Evolutionary conservation across 2,797 vertebrate genomes (phyloP).

Genomic region (Pipistrellus kuhlii): DNA sequence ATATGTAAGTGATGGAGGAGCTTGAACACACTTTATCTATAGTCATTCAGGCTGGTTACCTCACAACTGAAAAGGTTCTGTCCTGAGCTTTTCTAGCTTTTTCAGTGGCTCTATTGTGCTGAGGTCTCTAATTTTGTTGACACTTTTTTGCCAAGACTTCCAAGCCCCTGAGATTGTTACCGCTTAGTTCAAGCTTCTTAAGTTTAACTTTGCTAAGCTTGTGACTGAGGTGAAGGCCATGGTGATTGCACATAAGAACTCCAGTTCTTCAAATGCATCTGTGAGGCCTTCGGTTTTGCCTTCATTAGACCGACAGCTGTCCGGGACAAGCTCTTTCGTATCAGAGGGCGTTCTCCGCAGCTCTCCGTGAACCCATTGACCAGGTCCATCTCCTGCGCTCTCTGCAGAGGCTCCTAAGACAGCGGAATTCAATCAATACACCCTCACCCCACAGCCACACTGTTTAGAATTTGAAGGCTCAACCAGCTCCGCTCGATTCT

Average conservation of each 20-base stretch:
- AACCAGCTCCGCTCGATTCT: conserved; percentile 89
- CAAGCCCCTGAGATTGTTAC: conserved; percentile 99
- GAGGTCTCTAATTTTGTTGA: conserved; percentile 99
- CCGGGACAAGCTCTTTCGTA: conserved; percentile 97
- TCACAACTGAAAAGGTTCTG: conserved; percentile 99
- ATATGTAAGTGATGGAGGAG: conserved; percentile 96
- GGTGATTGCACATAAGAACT: conserved; percentile 99
- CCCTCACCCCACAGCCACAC: conserved; percentile 87
- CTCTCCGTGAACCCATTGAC: conserved; percentile 98
- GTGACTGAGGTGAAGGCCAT: conserved; percentile 96
- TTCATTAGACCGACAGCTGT: conserved; percentile 97
- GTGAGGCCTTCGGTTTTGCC: conserved; percentile 98
- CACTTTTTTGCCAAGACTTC: conserved; percentile 98
- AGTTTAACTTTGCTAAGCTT: conserved; percentile 98
- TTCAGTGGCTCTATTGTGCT: conserved; percentile 99
- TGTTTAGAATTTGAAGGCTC: conserved; percentile 92
- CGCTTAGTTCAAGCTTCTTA: conserved; percentile 99
- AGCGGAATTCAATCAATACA: conserved; percentile 83
- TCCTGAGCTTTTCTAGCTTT: conserved; percentile 97
- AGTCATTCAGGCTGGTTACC: conserved; percentile 98
- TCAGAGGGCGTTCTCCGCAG: conserved; percentile 98
- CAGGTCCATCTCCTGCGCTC: conserved; percentile 94
- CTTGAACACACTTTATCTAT: conserved; percentile 98
- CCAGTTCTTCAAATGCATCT: conserved; percentile 98
- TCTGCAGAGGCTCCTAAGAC: conserved; percentile 83